Evolutionary conservation across 2,888 invertebrate genomes (phyloP).

Genomic region (Synergus laeviventris): DNA sequence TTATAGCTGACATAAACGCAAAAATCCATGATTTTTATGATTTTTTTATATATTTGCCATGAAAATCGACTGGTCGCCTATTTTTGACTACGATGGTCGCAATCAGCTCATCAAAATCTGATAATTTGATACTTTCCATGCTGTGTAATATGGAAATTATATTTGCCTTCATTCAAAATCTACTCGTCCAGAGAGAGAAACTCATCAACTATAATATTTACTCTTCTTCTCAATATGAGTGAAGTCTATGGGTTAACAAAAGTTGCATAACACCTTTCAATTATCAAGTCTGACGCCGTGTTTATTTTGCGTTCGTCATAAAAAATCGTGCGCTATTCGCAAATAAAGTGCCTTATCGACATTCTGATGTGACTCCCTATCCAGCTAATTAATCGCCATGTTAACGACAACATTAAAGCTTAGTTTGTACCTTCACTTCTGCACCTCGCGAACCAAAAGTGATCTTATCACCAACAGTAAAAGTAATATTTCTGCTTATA

Average conservation of each 20-base stretch:
- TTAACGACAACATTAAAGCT: background rate
- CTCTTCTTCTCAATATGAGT: background rate
- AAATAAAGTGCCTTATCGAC: conserved; percentile 11
- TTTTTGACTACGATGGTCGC: no score
- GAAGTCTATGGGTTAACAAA: conserved; percentile 22
- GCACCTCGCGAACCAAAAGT: background rate
- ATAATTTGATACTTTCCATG: no score
- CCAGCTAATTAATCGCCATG: conserved; percentile 22
- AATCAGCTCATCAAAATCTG: no score
- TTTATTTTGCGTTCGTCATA: conserved; percentile 18
- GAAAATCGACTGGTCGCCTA: no score
- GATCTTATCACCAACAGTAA: conserved; percentile 15
- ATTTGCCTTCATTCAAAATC: background rate
- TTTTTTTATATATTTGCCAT: no score
- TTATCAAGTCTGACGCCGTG: conserved; percentile 28
- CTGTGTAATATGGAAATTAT: background rate
- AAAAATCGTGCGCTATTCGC: conserved; percentile 6
- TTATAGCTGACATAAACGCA: no score
- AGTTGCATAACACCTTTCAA: conserved; percentile 31
- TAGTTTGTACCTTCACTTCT: conserved; percentile 6
- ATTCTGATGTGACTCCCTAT: conserved; percentile 11
- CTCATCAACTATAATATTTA: conserved; percentile 14
- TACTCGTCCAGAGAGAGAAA: background rate
- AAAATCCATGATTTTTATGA: no score
- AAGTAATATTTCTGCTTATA: conserved; percentile 1